Conservation (phyloP, 1,140 invertebrate genomes). For the Orussus abietinus region DNA sequence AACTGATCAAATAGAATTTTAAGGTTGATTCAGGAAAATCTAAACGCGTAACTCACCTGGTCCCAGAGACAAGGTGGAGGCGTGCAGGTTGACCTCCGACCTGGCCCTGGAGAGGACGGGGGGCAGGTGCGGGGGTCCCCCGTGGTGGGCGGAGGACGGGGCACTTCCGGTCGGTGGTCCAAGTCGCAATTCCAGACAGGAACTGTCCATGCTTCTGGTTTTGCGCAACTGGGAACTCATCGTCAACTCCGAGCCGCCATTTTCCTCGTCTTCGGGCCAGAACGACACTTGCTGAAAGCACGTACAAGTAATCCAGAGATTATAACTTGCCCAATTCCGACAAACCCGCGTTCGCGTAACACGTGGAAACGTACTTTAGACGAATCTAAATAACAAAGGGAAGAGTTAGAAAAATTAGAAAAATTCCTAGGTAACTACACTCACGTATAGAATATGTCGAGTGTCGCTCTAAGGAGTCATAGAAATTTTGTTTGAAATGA, state of each 20-base stretch:
- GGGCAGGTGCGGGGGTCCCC: slow-evolving; percentile 32
- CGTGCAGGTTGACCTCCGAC: slow-evolving; percentile 80
- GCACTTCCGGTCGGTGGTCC: slow-evolving; percentile 36
- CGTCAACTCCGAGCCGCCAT: slow-evolving; percentile 53
- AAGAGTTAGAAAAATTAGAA: too few species aligned
- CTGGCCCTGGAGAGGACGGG: slow-evolving; percentile 69
- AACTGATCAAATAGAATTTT: too few species aligned
- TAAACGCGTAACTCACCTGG: too few species aligned
- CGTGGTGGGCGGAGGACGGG: slow-evolving; percentile 24
- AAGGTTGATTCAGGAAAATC: too few species aligned
- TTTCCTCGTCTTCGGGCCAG: slow-evolving; percentile 70
- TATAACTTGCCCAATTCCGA: background rate
- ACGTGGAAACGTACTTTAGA: too few species aligned
- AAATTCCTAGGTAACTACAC: too few species aligned
- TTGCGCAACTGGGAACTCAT: slow-evolving; percentile 75
- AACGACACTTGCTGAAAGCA: slow-evolving; percentile 68
- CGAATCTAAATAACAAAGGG: too few species aligned
- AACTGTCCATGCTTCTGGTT: slow-evolving; percentile 83
- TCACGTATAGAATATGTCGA: too few species aligned
- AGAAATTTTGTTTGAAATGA: too few species aligned
- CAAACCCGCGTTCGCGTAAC: too few species aligned
- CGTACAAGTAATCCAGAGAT: slow-evolving; percentile 10
- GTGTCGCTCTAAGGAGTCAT: too few species aligned
- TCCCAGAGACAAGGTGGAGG: slow-evolving; percentile 58
- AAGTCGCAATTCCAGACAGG: slow-evolving; percentile 73